Conservation (phyloP, 1,140 invertebrate genomes). For the Drepana arcuata region DNA sequence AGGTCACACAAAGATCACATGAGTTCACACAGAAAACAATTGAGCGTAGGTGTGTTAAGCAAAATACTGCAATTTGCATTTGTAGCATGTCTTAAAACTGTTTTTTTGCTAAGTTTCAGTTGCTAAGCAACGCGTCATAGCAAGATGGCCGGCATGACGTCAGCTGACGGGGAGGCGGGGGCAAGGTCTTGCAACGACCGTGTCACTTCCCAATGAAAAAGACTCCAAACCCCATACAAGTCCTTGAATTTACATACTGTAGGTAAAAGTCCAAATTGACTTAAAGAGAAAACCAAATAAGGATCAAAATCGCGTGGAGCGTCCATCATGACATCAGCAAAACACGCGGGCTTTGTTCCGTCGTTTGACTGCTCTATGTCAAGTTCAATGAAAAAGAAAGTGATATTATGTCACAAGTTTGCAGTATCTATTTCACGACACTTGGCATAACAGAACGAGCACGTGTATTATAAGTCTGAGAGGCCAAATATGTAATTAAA, state of each 20-base stretch:
- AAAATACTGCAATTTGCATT: too few relatives aligned
- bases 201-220: constrained; percentile 67
- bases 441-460: neutral
- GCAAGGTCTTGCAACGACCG: constrained; percentile 50
- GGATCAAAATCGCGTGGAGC: neutral
- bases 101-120: too few relatives aligned
- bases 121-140: constrained; percentile 58
- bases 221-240: constrained; percentile 51
- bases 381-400: constrained; percentile 58
- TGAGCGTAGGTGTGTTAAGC: too few relatives aligned
- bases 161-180: constrained; percentile 30
- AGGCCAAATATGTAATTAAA: neutral
- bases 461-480: too few relatives aligned
- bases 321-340: constrained; percentile 18
- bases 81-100: too few relatives aligned
- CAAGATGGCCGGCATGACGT: constrained; percentile 67
- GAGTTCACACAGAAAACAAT: too few relatives aligned
- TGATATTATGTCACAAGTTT: constrained; percentile 17
- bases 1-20: too few relatives aligned
- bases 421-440: too few relatives aligned
- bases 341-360: constrained; percentile 25
- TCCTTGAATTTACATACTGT: constrained; percentile 55
- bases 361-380: constrained; percentile 37
- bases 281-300: constrained; percentile 3
- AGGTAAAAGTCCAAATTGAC: constrained; percentile 35